Conservation (phyloP, 2,797 vertebrate genomes). For the Aphelocoma californica region DNA sequence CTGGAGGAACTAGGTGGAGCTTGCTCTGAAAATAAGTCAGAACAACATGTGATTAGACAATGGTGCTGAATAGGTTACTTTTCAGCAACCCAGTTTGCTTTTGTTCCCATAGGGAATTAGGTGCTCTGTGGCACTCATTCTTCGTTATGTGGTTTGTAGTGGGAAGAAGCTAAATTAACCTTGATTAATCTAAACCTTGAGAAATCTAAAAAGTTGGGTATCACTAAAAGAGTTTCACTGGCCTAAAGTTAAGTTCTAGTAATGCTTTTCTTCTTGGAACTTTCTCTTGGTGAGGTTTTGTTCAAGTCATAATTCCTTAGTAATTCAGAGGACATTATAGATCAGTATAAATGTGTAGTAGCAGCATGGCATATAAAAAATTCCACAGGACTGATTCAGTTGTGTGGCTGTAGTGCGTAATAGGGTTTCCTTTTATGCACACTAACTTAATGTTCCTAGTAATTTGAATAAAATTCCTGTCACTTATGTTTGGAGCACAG, state of each 20-base stretch:
- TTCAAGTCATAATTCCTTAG: background rate
- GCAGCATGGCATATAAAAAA: background rate
- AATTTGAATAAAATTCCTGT: background rate
- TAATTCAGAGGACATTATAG: background rate
- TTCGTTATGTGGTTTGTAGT: background rate
- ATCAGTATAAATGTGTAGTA: background rate
- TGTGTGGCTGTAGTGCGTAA: background rate
- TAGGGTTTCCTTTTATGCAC: background rate
- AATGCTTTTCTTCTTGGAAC: background rate
- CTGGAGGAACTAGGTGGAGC: background rate
- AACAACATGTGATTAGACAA: background rate
- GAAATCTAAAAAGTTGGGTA: background rate
- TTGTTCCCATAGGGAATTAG: background rate
- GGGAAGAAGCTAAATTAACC: background rate
- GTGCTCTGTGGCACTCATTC: background rate
- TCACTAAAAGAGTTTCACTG: background rate
- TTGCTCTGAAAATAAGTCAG: conserved; percentile 21
- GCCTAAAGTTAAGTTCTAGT: background rate
- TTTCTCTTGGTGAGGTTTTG: background rate
- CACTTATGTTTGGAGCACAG: background rate
- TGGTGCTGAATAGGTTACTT: conserved; percentile 36
- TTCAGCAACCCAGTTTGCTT: background rate
- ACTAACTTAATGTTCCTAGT: background rate
- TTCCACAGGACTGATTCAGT: background rate
- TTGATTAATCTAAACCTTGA: background rate